Percentiles rank a stretch among this genome's conserved stretches.
Conservation (phyloP, 1,140 invertebrate genomes). For the Tachypleus tridentatus region DNA sequence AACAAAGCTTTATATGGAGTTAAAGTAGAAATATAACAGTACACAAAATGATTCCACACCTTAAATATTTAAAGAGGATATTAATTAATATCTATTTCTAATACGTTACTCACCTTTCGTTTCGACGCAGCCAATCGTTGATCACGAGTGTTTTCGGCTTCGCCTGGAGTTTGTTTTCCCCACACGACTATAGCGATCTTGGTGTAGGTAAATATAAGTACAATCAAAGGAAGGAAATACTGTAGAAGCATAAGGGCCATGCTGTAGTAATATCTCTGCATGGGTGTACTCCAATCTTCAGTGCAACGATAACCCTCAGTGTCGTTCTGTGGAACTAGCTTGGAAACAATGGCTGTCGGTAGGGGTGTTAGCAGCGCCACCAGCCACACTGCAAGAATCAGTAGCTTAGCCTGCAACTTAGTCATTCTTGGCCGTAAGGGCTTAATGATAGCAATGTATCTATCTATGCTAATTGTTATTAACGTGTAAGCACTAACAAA, state of each 20-base stretch:
- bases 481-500: constrained; percentile 68
- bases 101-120: constrained; percentile 54
- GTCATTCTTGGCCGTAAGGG: constrained; percentile 66
- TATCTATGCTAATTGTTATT: constrained; percentile 70
- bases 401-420: constrained; percentile 51
- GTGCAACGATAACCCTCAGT: constrained; percentile 37
- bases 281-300: constrained; percentile 25
- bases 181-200: constrained; percentile 80
- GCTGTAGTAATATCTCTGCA: constrained; percentile 53
- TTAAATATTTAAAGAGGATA: no score
- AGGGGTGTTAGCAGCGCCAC: constrained; percentile 63
- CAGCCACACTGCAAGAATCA: constrained; percentile 60
- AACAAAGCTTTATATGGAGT: no score
- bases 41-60: no score
- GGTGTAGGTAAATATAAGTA: constrained; percentile 72
- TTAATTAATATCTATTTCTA: neutral
- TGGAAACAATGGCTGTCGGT: constrained; percentile 56
- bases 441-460: constrained; percentile 80
- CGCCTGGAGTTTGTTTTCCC: constrained; percentile 70
- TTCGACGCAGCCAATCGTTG: constrained; percentile 69
- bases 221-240: constrained; percentile 64
- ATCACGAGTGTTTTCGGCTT: constrained; percentile 65
- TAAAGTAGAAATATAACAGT: no score
- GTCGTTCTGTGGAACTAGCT: constrained; percentile 30
- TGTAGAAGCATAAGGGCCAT: constrained; percentile 67